Evolutionary conservation across 2,888 invertebrate genomes (phyloP).

Genomic region (Drosophila austrosaltans): DNA sequence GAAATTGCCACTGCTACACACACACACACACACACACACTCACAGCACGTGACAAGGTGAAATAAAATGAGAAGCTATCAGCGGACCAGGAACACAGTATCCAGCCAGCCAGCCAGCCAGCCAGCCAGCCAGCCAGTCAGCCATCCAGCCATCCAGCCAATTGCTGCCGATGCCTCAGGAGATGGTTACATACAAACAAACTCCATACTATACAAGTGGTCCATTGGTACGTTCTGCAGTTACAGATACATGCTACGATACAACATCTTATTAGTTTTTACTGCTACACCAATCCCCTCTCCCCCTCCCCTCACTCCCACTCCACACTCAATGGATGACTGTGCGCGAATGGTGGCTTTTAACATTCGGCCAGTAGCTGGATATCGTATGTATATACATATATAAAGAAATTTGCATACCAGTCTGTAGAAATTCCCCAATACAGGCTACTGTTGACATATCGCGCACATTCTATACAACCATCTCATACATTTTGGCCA

Average conservation of each 20-base stretch:
- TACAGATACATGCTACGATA: slow-evolving; percentile 57
- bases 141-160: background rate
- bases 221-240: slow-evolving; percentile 26
- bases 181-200: slow-evolving; percentile 13
- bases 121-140: background rate
- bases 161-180: slow-evolving; percentile 46
- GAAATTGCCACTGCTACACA: slow-evolving; percentile 75
- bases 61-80: slow-evolving; percentile 78
- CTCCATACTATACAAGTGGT: background rate
- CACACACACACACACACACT: slow-evolving; percentile 42
- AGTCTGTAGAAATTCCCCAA: slow-evolving; percentile 11
- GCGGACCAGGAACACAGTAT: slow-evolving; percentile 38
- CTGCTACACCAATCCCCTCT: slow-evolving; percentile 25
- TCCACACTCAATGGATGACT: background rate
- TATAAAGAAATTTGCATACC: slow-evolving; percentile 18
- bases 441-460: slow-evolving; percentile 51
- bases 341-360: background rate
- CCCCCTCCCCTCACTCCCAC: background rate
- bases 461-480: slow-evolving; percentile 37
- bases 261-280: slow-evolving; percentile 76
- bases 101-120: background rate
- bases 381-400: background rate
- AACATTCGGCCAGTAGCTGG: slow-evolving; percentile 10
- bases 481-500: slow-evolving; percentile 11
- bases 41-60: slow-evolving; percentile 76